Evolutionary conservation across 2,888 invertebrate species (phyloP).

Genomic region (Drosophila engyochracea): DNA sequence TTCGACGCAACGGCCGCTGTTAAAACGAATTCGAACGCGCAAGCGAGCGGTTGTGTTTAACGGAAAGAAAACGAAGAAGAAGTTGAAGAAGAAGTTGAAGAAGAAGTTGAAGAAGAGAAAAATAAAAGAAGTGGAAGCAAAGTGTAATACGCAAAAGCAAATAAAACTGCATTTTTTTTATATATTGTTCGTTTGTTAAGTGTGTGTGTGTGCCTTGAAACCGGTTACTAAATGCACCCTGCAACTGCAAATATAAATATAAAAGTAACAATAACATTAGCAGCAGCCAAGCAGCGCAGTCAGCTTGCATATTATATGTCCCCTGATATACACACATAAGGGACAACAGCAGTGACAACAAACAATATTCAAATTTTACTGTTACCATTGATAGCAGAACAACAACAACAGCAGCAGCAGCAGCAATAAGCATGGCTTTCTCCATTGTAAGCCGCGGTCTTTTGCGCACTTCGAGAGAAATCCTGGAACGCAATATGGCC

Average conservation of each 20-base stretch:
- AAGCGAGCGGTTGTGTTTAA: slow-evolving; percentile 72
- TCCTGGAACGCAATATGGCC: slow-evolving; percentile 81
- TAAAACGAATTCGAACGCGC: slow-evolving; percentile 75
- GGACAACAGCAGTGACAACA: slow-evolving; percentile 15
- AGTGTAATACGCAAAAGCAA: slow-evolving; percentile 59
- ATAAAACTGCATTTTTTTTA: slow-evolving; percentile 40
- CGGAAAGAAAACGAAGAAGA: slow-evolving; percentile 45
- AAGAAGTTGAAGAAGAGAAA: slow-evolving; percentile 28
- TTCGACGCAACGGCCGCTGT: slow-evolving; percentile 48
- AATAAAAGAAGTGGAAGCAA: slow-evolving; percentile 35
- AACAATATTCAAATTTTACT: slow-evolving; percentile 22
- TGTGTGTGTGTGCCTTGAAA: slow-evolving; percentile 38
- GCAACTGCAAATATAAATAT: slow-evolving; percentile 47
- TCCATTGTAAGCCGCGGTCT: slow-evolving; percentile 77
- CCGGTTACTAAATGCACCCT: slow-evolving; percentile 70
- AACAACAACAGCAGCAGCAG: slow-evolving; percentile 19
- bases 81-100: slow-evolving; percentile 30
- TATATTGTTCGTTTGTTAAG: slow-evolving; percentile 19
- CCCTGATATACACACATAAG: slow-evolving; percentile 38
- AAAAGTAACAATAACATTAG: slow-evolving; percentile 30
- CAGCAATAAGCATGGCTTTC: slow-evolving; percentile 69
- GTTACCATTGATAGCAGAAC: slow-evolving; percentile 21
- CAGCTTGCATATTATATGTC: slow-evolving; percentile 51
- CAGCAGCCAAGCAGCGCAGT: slow-evolving; percentile 45
- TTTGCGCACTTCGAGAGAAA: slow-evolving; percentile 81